Base-by-base conservation (phyloP, 2,113 vertebrate genomes). In the Oostethus manadensis region DNA sequence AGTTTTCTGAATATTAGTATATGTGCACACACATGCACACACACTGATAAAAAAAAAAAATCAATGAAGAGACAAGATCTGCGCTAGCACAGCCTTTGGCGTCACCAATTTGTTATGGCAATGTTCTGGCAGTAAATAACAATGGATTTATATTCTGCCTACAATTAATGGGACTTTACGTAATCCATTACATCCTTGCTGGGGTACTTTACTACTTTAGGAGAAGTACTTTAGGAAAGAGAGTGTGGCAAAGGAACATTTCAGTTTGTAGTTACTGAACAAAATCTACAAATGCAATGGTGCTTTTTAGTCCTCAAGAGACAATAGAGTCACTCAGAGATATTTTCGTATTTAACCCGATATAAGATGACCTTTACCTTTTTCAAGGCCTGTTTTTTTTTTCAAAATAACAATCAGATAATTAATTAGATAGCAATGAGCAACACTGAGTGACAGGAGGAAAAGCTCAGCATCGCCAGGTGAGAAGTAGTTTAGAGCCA, bases 31-130 rank as follows among this genome's bases (percentile, higher is more conserved):
- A 35, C 15, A 16, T 8, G 16, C 14, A 44, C 4, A 44, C 20
- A 59, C 16, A n/a, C 3, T 55, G 7, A 47, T 14, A 51, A 3
- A 56, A 18, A 26, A 21, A 22, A 35, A 54, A 69, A 72, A 67
- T 84, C 73, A 74, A 77, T 77, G 67, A 62, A 62, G 18, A 53
- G 66, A 74, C 58, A 67, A 22, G 58, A 74, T 78, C 69, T 64
- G 64, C 43, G 38, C 65, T 69, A 75, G 71, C 68, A 64, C 46
- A 60, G 21, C 45, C 43, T 71, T 62, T 62, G 29, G 68, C 43
- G 57, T 59, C 62, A 73, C 68, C n/a, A 70, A 56, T 50, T 66
- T 60, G 64, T 67, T 61, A 42, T 73, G 79, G 40, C 60, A 22
- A 51, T 8, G 64, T 50, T 70, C 58, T 58, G 44, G 35, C 48